phyloP scores from a whole-genome alignment of 2,113 vertebrate genomes.

The Gobiocypris rarus region DNA sequence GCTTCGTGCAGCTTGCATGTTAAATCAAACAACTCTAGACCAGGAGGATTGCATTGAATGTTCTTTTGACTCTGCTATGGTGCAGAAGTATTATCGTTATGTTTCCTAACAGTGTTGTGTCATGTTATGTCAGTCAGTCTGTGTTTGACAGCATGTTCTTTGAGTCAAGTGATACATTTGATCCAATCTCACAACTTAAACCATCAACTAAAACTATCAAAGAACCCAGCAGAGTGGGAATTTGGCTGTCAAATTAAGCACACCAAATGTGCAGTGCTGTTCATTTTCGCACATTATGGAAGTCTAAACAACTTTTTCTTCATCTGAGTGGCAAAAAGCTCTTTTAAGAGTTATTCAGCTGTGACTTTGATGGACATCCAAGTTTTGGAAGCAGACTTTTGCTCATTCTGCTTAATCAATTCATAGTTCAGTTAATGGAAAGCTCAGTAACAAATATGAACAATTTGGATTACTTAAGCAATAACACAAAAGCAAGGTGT shows the following conservation, averaged over 20 bases:
- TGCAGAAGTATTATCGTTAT: not conserved
- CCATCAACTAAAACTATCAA: not conserved
- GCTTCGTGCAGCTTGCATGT: not conserved
- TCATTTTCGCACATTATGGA: slow-evolving; percentile 10
- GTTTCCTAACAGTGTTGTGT: slow-evolving; percentile 15
- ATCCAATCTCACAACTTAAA: slow-evolving; percentile 2
- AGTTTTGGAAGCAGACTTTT: slow-evolving; percentile 25
- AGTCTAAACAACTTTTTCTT: not conserved
- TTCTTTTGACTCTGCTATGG: not conserved
- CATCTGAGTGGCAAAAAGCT: slow-evolving; percentile 26
- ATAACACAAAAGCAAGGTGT: not conserved
- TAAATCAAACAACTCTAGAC: slow-evolving; percentile 18
- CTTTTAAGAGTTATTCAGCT: slow-evolving; percentile 26
- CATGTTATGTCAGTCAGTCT: not conserved
- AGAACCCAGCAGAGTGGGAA: not conserved
- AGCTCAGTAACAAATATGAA: not conserved
- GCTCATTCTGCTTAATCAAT: slow-evolving; percentile 17
- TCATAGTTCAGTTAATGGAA: not conserved
- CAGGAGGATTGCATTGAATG: not conserved
- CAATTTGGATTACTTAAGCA: not conserved
- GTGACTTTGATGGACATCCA: slow-evolving; percentile 31
- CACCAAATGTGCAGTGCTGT: slow-evolving; percentile 30
- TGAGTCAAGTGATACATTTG: not conserved
- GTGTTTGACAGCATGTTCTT: not conserved
- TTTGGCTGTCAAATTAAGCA: slow-evolving; percentile 32